A percentile compares a stretch with the other conserved stretches of the same genome.
phyloP scores from a whole-genome alignment of 1,140 invertebrate genomes.

The Chironomus striatipennis region DNA sequence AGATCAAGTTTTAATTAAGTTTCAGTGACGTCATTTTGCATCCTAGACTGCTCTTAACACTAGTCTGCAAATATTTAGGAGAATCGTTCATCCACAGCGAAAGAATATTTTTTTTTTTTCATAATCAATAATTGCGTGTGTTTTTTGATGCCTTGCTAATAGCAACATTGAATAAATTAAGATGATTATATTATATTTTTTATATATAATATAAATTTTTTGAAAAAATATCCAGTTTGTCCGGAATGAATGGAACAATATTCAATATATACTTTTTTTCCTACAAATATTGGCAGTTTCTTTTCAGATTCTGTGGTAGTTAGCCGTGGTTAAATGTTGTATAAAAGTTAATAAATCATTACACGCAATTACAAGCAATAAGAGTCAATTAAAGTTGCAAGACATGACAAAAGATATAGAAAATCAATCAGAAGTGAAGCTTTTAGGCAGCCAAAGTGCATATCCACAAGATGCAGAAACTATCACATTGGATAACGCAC shows the following conservation, averaged over 20 bases:
- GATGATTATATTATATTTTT: too few relatives aligned
- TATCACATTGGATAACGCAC: neutral
- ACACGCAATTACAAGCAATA: too few relatives aligned
- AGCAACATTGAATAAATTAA: too few relatives aligned
- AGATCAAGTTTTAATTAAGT: neutral
- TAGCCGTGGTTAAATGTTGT: too few relatives aligned
- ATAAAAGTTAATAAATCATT: too few relatives aligned
- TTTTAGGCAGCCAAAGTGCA: neutral
- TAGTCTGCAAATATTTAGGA: neutral
- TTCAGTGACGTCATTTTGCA: neutral
- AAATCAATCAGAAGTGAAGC: neutral
- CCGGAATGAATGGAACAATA: neutral
- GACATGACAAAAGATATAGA: neutral
- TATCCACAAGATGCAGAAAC: neutral
- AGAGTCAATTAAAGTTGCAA: neutral
- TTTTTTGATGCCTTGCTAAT: too few relatives aligned
- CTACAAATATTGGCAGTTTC: neutral
- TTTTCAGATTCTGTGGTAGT: neutral
- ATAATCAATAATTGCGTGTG: too few relatives aligned
- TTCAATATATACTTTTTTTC: neutral
- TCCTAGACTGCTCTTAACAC: neutral
- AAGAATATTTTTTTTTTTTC: too few relatives aligned
- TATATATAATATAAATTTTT: too few relatives aligned
- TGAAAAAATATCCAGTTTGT: conserved; percentile 13
- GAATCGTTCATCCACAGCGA: neutral